Base-by-base conservation (phyloP, 2,113 vertebrate species). In the Rhea americana region DNA sequence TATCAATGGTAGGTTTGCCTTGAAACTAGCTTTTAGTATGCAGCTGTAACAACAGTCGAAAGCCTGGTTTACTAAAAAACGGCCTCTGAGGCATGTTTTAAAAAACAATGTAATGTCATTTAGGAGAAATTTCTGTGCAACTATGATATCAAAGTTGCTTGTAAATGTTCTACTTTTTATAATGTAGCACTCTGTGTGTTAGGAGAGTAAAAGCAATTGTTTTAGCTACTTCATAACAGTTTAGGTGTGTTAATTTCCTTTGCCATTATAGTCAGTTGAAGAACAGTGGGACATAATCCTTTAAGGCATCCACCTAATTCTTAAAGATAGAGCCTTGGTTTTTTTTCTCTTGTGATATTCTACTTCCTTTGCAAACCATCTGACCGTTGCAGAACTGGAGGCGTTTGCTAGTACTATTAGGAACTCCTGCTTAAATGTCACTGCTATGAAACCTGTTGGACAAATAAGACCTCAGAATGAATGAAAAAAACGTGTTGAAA, bases 11-110 rank as follows among this genome's bases (percentile, higher is more conserved):
- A 78, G 80, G 35, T 90, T 96, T 98, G 86, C 45, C 24, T 87
- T 93, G 80, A 70, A 84, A 82, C 51, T 63, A 79, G 89, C 51
- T 86, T 73, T 86, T 90, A 77, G 74, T 94, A 74, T 89, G 59
- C 74, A 96, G 89, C 93, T 96, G 65, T 87, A 93, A 94, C 53
- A 94, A 94, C 87, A 91, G 51, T 13, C 81, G 53, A 30, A 65
- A 84, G 73, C 50, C 41, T 89, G 90, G 53, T 58, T 93, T 94
- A 71, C 73, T 86, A 56, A 18, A 79, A 79, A 81, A 65, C 80
- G 89, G 73, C 70, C 56, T 87, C 71, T 91, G 59, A 89, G 92
- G 65, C 26, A 26, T n/a, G 24, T 86, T 14, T 55, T 82, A 71
- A 74, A 43, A 86, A n/a, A 56, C 67, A 32, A 51, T 17, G 14